A percentile compares a stretch with the other conserved stretches of the same genome.
These are phyloP conservation scores for Hemiscyllium ocellatum DNA, from an alignment of 2,113 vertebrate species.

Conservation along the genomic window DNA sequence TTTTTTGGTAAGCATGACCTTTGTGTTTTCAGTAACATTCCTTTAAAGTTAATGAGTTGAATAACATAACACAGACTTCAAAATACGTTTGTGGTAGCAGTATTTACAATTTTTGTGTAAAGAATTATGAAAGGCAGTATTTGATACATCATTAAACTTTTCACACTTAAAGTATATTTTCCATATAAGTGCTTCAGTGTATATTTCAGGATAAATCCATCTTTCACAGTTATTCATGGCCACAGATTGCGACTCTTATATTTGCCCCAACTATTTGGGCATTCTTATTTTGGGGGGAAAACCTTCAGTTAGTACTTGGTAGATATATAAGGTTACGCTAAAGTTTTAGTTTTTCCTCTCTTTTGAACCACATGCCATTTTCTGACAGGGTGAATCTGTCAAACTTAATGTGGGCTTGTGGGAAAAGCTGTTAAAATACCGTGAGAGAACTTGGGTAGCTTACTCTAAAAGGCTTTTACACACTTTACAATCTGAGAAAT, in stretches of 20 bases:
- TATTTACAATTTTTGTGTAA: background rate
- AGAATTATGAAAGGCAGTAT: background rate
- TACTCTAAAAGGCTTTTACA: background rate
- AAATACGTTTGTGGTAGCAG: background rate
- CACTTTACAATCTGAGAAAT: background rate
- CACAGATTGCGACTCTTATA: too few species aligned
- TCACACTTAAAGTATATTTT: background rate
- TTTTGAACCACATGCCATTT: background rate
- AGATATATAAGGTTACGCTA: background rate
- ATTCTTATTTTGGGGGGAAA: background rate
- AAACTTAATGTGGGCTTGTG: background rate
- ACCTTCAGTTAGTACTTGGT: background rate
- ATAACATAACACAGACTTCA: background rate
- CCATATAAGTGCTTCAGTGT: background rate
- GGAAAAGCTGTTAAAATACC: background rate
- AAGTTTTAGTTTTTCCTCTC: background rate
- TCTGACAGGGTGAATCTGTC: background rate
- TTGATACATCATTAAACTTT: background rate
- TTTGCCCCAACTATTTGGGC: background rate
- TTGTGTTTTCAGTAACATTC: background rate
- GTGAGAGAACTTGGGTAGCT: background rate
- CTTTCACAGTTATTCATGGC: too few species aligned
- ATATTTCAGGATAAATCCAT: too few species aligned
- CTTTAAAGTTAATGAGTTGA: background rate
- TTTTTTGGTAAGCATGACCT: background rate